phyloP scores from a whole-genome alignment of 2,888 invertebrate species.

The Drosophila infuscata region DNA sequence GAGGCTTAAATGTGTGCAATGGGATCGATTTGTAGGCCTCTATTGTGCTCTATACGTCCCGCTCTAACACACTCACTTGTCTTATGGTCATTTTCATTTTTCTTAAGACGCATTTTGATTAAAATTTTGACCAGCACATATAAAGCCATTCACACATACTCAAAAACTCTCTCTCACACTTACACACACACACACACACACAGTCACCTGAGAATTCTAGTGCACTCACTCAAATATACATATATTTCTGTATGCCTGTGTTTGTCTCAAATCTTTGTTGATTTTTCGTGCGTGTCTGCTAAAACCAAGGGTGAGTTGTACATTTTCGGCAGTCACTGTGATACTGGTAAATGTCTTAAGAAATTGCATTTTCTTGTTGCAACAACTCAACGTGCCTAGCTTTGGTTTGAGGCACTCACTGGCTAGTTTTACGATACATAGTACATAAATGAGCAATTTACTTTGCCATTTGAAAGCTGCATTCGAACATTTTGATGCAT shows the following conservation, averaged over 20 bases:
- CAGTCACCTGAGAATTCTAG: conserved; percentile 29
- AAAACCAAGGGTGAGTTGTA: not conserved
- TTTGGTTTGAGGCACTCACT: not conserved
- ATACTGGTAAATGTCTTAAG: conserved; percentile 71
- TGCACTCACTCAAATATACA: conserved; percentile 19
- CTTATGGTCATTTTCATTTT: conserved; percentile 60
- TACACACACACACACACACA: conserved; percentile 1
- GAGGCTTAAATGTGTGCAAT: conserved; percentile 63
- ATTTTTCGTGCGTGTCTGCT: conserved; percentile 25
- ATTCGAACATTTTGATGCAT: conserved; percentile 33
- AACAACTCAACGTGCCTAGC: conserved; percentile 24
- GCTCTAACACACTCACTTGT: conserved; percentile 49
- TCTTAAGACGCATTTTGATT: conserved; percentile 79
- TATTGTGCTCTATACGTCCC: conserved; percentile 54
- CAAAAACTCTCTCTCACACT: not conserved
- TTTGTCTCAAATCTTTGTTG: conserved; percentile 26
- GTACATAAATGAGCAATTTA: conserved; percentile 71
- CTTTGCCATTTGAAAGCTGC: conserved; percentile 47
- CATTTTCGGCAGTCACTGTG: conserved; percentile 19
- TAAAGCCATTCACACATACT: conserved; percentile 5
- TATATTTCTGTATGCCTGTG: not conserved
- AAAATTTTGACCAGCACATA: conserved; percentile 64
- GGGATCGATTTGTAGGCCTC: conserved; percentile 62
- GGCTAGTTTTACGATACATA: conserved; percentile 25
- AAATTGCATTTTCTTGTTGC: conserved; percentile 73